A percentile compares a stretch with the other conserved stretches of the same genome.
phyloP scores from a whole-genome alignment of 2,113 vertebrate genomes.

The Sander vitreus region DNA sequence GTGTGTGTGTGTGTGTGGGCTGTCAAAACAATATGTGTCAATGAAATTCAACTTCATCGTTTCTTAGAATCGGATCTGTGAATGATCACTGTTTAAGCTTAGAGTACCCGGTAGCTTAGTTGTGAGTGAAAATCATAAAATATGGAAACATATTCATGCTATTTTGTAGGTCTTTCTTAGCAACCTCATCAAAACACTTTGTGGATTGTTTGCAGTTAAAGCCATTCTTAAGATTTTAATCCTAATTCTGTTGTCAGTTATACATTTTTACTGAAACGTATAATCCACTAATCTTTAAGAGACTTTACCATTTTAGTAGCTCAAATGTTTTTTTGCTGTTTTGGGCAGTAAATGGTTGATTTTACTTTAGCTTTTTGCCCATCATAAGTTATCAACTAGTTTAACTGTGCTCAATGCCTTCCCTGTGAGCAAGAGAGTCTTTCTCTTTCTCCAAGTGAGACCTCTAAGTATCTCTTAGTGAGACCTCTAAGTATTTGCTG shows the following conservation, averaged over 20 bases:
- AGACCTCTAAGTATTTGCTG: slow-evolving; percentile 81
- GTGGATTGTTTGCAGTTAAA: neutral
- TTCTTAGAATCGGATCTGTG: neutral
- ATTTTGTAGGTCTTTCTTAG: neutral
- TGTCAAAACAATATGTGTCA: slow-evolving; percentile 10
- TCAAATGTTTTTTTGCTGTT: neutral
- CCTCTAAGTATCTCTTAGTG: slow-evolving; percentile 71
- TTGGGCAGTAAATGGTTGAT: neutral
- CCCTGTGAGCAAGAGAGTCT: slow-evolving; percentile 17
- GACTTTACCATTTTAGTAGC: neutral
- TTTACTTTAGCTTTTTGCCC: neutral
- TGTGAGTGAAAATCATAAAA: neutral
- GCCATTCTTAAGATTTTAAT: neutral
- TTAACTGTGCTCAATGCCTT: neutral
- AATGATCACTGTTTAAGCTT: neutral
- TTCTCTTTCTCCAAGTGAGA: slow-evolving; percentile 60
- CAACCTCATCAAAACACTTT: neutral
- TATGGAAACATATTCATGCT: neutral
- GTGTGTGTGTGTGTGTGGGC: no score
- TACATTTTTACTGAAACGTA: neutral
- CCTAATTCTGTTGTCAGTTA: neutral
- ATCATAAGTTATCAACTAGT: neutral
- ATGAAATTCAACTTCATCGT: neutral
- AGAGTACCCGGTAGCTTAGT: neutral
- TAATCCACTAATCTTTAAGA: neutral